phyloP scores from a whole-genome alignment of 1,140 invertebrate genomes.

The Papilio helenus region DNA sequence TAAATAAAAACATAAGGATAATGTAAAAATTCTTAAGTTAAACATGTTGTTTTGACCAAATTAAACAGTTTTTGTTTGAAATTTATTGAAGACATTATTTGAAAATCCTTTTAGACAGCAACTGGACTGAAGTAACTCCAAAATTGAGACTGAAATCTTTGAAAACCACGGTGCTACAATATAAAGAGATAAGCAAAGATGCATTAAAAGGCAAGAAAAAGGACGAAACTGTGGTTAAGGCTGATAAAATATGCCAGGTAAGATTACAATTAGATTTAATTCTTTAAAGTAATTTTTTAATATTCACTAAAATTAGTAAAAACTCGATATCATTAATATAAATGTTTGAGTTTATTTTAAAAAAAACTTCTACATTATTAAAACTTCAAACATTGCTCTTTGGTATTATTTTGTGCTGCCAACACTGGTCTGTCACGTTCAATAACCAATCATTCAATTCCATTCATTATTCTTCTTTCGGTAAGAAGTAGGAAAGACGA shows the following conservation, averaged over 20 bases:
- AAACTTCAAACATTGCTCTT: not conserved
- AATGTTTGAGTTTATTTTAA: too few species aligned
- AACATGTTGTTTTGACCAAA: too few species aligned
- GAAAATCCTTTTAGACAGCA: slow-evolving; percentile 55
- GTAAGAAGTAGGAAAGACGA: slow-evolving; percentile 32
- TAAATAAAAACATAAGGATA: too few species aligned
- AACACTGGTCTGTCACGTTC: slow-evolving; percentile 24
- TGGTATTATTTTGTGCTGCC: slow-evolving; percentile 15
- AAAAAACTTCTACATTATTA: not conserved
- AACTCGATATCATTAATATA: not conserved
- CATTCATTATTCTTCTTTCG: slow-evolving; percentile 12
- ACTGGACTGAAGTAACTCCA: slow-evolving; percentile 67
- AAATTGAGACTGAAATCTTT: slow-evolving; percentile 69
- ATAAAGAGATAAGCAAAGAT: slow-evolving; percentile 68
- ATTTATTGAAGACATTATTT: too few species aligned
- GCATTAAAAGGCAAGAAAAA: slow-evolving; percentile 76
- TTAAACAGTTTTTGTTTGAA: too few species aligned
- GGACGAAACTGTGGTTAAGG: slow-evolving; percentile 72
- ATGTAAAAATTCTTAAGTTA: too few species aligned
- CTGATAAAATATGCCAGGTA: slow-evolving; percentile 77
- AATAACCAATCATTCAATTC: not conserved
- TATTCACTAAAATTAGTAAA: not conserved
- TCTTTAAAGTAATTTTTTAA: not conserved
- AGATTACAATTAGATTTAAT: slow-evolving; percentile 35
- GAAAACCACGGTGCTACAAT: slow-evolving; percentile 65